Evolutionary conservation across 2,888 invertebrate species (phyloP).

Genomic region (Ashinkailepas kermadecensis): DNA sequence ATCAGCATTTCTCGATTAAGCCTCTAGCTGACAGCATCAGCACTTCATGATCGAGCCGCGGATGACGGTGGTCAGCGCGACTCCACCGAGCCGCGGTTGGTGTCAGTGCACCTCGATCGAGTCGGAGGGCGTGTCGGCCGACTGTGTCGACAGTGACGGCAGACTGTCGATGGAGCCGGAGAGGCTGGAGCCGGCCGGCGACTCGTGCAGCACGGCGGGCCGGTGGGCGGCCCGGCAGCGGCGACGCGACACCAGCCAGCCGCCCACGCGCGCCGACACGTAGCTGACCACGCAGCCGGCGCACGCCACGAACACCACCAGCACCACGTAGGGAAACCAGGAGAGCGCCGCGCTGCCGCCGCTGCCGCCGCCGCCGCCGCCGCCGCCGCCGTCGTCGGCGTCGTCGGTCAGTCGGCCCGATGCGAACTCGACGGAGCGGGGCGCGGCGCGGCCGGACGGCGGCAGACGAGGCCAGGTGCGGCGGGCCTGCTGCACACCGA

Average conservation of each 20-base stretch:
- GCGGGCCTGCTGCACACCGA: conserved; percentile 83
- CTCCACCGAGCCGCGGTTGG: background rate
- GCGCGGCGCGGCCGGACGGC: conserved; percentile 59
- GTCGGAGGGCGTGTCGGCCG: background rate
- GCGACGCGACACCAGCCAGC: conserved; percentile 78
- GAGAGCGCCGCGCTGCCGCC: conserved; percentile 27
- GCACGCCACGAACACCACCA: conserved; percentile 72
- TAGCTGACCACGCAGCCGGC: conserved; percentile 71
- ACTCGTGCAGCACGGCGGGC: conserved; percentile 56
- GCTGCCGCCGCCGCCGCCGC: no score
- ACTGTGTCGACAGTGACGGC: background rate
- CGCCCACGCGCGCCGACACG: conserved; percentile 51
- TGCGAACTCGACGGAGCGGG: conserved; percentile 42
- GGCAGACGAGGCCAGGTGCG: conserved; percentile 46
- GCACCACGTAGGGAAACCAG: conserved; percentile 65
- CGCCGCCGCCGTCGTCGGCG: background rate
- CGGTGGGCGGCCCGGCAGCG: conserved; percentile 58
- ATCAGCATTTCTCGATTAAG: background rate
- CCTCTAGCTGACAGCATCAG: no score
- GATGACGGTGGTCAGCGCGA: background rate
- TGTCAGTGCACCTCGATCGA: conserved; percentile 1
- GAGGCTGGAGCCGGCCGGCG: conserved; percentile 46
- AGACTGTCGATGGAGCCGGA: conserved; percentile 1
- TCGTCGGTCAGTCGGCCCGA: background rate
- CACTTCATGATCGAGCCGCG: background rate